These are phyloP conservation scores for Alethe castanea DNA, from an alignment of 2,113 vertebrate species.

Conservation along the genomic window DNA sequence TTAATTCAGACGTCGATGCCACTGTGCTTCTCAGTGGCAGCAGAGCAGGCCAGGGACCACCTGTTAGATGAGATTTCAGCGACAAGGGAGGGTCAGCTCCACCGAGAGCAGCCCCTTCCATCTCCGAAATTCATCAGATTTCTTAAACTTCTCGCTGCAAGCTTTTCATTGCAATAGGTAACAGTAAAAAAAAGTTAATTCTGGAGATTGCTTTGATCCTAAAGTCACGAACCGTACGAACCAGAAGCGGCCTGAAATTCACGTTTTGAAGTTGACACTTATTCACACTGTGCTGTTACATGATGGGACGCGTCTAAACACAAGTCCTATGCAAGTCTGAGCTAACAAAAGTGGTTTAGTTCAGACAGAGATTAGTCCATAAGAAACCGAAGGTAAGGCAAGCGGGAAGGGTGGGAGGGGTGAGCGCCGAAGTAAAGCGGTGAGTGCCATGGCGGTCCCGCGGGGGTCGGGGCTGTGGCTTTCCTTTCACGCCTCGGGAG, in stretches of 20 bases:
- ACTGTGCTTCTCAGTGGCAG: rapidly evolving
- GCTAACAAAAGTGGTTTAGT: neutral
- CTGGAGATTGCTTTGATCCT: neutral
- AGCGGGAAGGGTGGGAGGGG: rapidly evolving
- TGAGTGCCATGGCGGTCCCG: rapidly evolving
- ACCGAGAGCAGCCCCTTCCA: neutral
- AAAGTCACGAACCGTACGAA: neutral
- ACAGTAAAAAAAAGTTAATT: neutral
- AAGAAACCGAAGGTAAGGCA: neutral
- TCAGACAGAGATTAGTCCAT: rapidly evolving
- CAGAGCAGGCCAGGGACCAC: neutral
- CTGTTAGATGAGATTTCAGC: rapidly evolving
- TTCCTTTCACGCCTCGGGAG: neutral
- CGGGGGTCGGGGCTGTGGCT: rapidly evolving
- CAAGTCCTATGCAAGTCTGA: neutral
- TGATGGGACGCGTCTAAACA: rapidly evolving
- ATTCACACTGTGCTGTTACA: rapidly evolving
- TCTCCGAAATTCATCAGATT: rapidly evolving
- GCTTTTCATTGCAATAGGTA: neutral
- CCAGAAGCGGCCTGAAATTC: neutral
- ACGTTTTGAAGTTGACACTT: rapidly evolving
- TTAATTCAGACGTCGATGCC: rapidly evolving
- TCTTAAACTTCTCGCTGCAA: neutral
- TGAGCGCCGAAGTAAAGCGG: neutral
- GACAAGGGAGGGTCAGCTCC: neutral